phyloP scores from a whole-genome alignment of 92 coral and sea anemone genomes.

The Epizoanthus rinbou region DNA sequence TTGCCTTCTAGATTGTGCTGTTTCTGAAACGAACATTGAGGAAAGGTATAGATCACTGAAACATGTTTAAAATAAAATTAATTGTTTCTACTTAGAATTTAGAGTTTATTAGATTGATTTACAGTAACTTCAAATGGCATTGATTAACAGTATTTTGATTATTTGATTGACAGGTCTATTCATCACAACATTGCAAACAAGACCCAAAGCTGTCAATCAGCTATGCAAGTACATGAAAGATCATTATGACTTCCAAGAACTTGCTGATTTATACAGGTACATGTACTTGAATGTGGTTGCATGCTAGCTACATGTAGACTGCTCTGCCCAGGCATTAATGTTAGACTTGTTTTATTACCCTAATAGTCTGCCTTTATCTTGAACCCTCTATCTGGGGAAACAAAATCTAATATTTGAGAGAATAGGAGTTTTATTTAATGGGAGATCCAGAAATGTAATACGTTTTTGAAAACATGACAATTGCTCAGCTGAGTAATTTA shows the following conservation, averaged over 20 bases:
- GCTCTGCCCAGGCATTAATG: too few relatives aligned
- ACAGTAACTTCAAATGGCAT: neutral
- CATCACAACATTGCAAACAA: slow-evolving; percentile 57
- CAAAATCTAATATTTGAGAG: too few relatives aligned
- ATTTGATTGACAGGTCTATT: slow-evolving; percentile 60
- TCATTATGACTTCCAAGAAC: slow-evolving; percentile 85
- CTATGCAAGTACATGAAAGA: slow-evolving; percentile 79
- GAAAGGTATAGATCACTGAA: slow-evolving; percentile 49
- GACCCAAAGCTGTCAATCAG: slow-evolving; percentile 87
- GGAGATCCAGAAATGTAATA: too few relatives aligned
- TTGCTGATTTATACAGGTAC: slow-evolving; percentile 83
- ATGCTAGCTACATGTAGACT: too few relatives aligned
- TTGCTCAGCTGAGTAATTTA: too few relatives aligned
- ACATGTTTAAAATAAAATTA: neutral
- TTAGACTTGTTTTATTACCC: too few relatives aligned
- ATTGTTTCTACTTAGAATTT: too few relatives aligned
- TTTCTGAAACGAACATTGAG: slow-evolving; percentile 86
- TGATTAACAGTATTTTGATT: neutral
- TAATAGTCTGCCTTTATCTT: too few relatives aligned
- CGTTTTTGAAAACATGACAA: too few relatives aligned
- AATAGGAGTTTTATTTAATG: too few relatives aligned
- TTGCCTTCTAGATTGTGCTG: slow-evolving; percentile 70
- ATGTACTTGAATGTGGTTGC: neutral
- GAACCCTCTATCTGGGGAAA: too few relatives aligned
- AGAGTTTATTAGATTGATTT: too few relatives aligned